Evolutionary conservation across 1,140 invertebrate genomes (phyloP), one percentile per base, ranked within the genome.

Genomic region (Aphelinus certus): DNA sequence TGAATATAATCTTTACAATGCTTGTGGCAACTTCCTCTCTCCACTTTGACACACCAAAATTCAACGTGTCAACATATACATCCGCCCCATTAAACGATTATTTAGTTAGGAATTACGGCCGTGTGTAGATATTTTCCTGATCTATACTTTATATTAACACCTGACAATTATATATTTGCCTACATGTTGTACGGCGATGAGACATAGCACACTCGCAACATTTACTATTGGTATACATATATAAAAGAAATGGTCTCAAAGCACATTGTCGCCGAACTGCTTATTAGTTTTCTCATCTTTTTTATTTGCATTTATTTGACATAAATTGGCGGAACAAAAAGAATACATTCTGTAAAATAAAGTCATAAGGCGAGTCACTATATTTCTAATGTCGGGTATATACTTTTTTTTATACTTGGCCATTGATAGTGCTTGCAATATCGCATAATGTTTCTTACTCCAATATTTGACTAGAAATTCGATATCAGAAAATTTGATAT

Each of bases 301-400:
- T 61, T 57, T 48, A 48, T 42, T 46, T 67, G 55, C 56, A 73
- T 73, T 66, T 67, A 73, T 53, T 43, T 58, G 2, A 66, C 42
- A 48, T n/a, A 62, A 74, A 55, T 68, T 48, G 47, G 6, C 7
- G 63, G n/a, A 68, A 55, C 45, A 10, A 47, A 55, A 46, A 48
- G 9, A 53, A 4, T 9, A 53, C 51, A 53, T 67, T 72, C 61
- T 73, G 5, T 9, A 51, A 53, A 53, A 49, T 42, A 47, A 61
- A 66, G 46, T 0, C 70, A 62, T 47, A 58, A 60, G 6, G 42
- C 4, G 51, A 58, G 45, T 48, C 46, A 43, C 2, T 56, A 56
- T 73, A 53, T 61, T 61, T 61, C 64, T 51, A 46, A n/a, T 7
- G 45, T 62, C 55, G 43, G 48, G 26, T 49, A 71, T 9, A 3